Evolutionary conservation across 2,888 invertebrate genomes (phyloP).

Genomic region (Andrena haemorrhoa): DNA sequence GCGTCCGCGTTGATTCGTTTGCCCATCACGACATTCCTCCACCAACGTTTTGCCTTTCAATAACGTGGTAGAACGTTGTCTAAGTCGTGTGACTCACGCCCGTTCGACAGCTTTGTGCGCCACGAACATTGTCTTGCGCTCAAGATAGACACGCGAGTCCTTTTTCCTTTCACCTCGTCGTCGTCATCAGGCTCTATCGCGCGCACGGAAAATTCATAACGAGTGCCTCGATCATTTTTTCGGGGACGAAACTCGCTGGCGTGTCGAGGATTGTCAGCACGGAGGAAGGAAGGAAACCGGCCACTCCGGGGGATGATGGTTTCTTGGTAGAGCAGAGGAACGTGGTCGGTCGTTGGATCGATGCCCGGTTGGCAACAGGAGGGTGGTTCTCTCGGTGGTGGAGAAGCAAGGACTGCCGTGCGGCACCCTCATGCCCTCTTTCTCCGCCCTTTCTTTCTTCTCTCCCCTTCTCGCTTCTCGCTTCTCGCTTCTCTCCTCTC

Average conservation of each 20-base stretch:
- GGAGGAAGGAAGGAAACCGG: slow-evolving; percentile 27
- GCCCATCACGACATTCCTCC: slow-evolving; percentile 3
- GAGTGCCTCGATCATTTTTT: too few species aligned
- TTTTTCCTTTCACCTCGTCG: slow-evolving; percentile 53
- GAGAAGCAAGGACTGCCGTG: slow-evolving; percentile 55
- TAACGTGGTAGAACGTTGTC: slow-evolving; percentile 22
- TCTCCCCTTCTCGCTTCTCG: slow-evolving; percentile 4
- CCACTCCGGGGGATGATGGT: slow-evolving; percentile 53
- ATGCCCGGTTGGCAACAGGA: slow-evolving; percentile 82
- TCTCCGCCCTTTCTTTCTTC: slow-evolving; percentile 13
- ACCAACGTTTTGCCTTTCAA: slow-evolving; percentile 26
- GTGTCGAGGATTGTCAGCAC: slow-evolving; percentile 33
- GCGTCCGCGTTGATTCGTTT: neutral
- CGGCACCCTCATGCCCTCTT: slow-evolving; percentile 36
- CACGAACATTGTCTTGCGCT: slow-evolving; percentile 25
- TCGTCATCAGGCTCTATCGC: neutral
- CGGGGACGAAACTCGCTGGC: neutral
- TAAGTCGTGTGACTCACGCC: slow-evolving; percentile 39
- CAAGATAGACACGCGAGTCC: slow-evolving; percentile 14
- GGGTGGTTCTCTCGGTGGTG: slow-evolving; percentile 64
- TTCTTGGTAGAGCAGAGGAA: slow-evolving; percentile 65
- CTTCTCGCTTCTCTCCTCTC: too few species aligned
- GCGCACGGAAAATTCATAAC: too few species aligned
- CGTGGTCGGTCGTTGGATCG: slow-evolving; percentile 80
- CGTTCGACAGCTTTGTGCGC: slow-evolving; percentile 19